These are phyloP conservation scores for Schizopygopsis pylzovi DNA, from an alignment of 2,797 vertebrate genomes.

Conservation along the genomic window DNA sequence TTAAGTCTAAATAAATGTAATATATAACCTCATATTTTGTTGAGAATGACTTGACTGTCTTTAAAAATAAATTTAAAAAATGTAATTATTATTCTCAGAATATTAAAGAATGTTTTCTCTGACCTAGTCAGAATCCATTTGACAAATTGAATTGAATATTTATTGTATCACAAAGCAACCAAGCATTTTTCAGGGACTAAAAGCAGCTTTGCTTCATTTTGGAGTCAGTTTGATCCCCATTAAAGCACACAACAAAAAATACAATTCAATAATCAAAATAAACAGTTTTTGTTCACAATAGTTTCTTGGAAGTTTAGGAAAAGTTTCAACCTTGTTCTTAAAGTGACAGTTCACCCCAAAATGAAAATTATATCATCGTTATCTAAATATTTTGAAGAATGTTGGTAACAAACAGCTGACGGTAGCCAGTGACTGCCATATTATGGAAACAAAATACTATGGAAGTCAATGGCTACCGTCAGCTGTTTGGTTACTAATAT, in stretches of 20 bases:
- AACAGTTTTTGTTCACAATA: not conserved
- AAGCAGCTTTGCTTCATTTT: not conserved
- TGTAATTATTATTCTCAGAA: not conserved
- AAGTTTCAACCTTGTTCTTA: not conserved
- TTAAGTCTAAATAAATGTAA: not conserved
- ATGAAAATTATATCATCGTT: not conserved
- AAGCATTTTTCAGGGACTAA: not conserved
- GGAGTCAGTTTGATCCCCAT: not conserved
- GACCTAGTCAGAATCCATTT: not conserved
- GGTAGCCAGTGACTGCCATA: not conserved
- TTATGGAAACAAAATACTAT: not conserved
- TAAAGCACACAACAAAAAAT: not conserved
- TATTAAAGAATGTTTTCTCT: not conserved
- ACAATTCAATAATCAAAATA: not conserved
- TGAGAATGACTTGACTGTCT: slow-evolving; percentile 1
- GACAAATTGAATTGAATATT: not conserved
- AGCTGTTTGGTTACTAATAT: not conserved
- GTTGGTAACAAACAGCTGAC: not conserved
- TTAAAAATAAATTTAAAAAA: not conserved
- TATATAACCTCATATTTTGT: not conserved
- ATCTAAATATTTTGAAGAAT: not conserved
- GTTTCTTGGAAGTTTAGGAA: not conserved
- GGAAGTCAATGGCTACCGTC: not conserved
- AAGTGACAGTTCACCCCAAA: not conserved
- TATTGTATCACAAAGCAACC: not conserved